phyloP scores from a whole-genome alignment of 2,888 invertebrate genomes.

The Cordilura impudica region DNA sequence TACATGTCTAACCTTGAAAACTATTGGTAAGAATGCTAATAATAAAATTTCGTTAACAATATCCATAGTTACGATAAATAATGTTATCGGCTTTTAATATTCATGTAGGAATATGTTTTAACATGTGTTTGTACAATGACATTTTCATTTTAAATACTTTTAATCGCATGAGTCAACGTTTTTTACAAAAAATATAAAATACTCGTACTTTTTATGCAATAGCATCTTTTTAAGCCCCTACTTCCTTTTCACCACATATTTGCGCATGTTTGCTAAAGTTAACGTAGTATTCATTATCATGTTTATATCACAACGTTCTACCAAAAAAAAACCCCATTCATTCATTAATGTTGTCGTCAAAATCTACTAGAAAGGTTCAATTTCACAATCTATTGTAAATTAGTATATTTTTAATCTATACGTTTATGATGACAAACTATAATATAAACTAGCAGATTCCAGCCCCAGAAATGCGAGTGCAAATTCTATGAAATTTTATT shows the following conservation, averaged over 20 bases:
- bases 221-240: background rate
- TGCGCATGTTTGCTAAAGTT: constrained; percentile 19
- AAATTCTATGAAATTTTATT: too few species aligned
- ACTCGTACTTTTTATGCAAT: background rate
- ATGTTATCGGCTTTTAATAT: background rate
- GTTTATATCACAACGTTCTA: background rate
- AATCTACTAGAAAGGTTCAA: too few species aligned
- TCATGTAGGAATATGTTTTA: background rate
- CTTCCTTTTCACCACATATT: background rate
- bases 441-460: too few species aligned
- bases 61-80: background rate
- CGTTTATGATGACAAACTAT: too few species aligned
- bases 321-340: background rate
- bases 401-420: too few species aligned
- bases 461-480: too few species aligned
- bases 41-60: too few species aligned
- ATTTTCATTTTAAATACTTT: background rate
- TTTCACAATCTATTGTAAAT: too few species aligned
- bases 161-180: constrained; percentile 9
- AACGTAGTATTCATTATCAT: background rate
- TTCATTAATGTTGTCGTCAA: background rate
- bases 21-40: too few species aligned
- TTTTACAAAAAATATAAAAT: background rate
- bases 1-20: background rate
- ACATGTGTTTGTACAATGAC: background rate